These are phyloP conservation scores for Belonocnema kinseyi DNA, from an alignment of 1,140 invertebrate species.

Conservation along the genomic window DNA sequence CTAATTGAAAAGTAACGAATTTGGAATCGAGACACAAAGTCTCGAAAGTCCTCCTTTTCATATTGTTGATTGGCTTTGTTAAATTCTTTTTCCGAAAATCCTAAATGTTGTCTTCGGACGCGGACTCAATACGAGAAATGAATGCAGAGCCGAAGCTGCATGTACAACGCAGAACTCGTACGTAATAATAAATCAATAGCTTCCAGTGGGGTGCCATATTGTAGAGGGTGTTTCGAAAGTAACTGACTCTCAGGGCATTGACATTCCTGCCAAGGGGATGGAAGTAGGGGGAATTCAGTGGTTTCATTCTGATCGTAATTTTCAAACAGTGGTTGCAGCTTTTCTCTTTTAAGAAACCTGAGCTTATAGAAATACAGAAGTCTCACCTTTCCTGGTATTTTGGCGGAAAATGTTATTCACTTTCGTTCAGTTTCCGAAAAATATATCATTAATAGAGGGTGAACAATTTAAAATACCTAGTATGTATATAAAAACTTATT, in stretches of 20 bases:
- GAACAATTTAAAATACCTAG: not conserved
- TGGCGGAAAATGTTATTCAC: not conserved
- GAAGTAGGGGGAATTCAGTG: not conserved
- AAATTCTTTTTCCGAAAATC: not conserved
- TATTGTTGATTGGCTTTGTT: not conserved
- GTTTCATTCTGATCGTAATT: slow-evolving; percentile 18
- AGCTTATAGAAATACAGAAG: not conserved
- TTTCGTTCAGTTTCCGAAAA: not conserved
- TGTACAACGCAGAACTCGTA: slow-evolving; percentile 56
- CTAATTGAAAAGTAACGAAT: no score
- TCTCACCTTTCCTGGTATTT: not conserved
- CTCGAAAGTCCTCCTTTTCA: slow-evolving; percentile 7
- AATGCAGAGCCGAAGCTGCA: slow-evolving; percentile 44
- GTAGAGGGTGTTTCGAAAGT: slow-evolving; percentile 67
- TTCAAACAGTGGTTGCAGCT: not conserved
- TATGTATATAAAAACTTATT: no score
- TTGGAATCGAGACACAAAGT: not conserved
- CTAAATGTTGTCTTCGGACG: slow-evolving; percentile 18
- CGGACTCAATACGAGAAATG: slow-evolving; percentile 57
- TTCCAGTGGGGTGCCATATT: slow-evolving; percentile 59
- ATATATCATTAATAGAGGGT: not conserved
- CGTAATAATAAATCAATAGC: slow-evolving; percentile 74
- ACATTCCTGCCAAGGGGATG: slow-evolving; percentile 19
- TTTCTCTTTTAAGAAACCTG: slow-evolving; percentile 34
- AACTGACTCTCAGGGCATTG: slow-evolving; percentile 43